Evolutionary conservation across 2,888 invertebrate species (phyloP), one percentile per base, ranked within the genome.

Genomic region (Drosophila siamana): DNA sequence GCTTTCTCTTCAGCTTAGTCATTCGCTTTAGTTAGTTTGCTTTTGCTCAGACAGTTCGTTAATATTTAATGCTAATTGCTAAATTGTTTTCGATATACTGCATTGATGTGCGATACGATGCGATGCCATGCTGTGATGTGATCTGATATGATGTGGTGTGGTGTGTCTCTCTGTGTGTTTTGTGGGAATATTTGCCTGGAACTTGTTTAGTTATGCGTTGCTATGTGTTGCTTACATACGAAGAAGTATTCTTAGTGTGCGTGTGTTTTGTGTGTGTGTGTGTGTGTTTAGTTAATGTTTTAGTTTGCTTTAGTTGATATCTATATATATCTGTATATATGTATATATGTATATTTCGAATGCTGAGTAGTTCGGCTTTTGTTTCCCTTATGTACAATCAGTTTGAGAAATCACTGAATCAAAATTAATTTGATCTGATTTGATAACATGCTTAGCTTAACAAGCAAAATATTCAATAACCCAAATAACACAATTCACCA

Each of bases 41-140:
- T 80, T 86, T 72, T 74, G 86, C 71, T 84, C 83, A 83, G 86
- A 83, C 84, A 83, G 61, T 78, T 70, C 30, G 55, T 79, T 69
- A 74, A 76, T 84, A 52, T 64, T 76, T 86, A 84, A 84, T 83
- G 75, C 68, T 86, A 80, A 84, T 76, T 86, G 81, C 68, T 84
- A 86, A 83, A 84, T 84, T 86, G 63, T 71, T 77, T 75, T 66
- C 47, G 67, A 74, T 86, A 74, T 67, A 59, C 68, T 69, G 64
- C 54, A 61, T 69, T 75, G 68, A 70, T 82, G 80, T 81, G 82
- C 67, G 44, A 36, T 61, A 41, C 43, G 15, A 48, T 59, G 56
- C 8, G 9, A 60, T 19, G 61, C 26, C n/a, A 52, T 30, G 26
- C 55, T 19, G 61, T 16, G 8, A 52, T 30, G 26, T 50, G 40